Evolutionary conservation across 2,797 vertebrate genomes (phyloP).

Genomic region (Sebastes trivittatus): DNA sequence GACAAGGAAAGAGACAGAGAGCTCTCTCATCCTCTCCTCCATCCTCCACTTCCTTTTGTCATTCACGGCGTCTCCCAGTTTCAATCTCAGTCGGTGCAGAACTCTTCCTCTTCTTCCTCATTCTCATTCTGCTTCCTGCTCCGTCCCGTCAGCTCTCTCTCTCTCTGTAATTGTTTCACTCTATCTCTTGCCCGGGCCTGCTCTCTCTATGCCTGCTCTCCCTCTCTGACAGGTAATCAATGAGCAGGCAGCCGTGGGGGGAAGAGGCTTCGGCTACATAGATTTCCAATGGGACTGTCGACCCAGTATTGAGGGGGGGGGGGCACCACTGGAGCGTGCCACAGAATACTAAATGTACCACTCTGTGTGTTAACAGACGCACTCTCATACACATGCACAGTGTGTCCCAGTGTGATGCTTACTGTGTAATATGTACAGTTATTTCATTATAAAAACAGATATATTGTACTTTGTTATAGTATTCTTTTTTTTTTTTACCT

Average conservation of each 20-base stretch:
- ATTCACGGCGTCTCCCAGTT: background rate
- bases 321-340: conserved; percentile 9
- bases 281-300: conserved; percentile 65
- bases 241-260: conserved; percentile 47
- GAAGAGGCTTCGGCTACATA: conserved; percentile 51
- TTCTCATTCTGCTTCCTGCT: conserved; percentile 33
- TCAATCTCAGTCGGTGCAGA: background rate
- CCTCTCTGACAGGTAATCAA: conserved; percentile 70
- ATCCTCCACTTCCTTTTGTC: background rate
- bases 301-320: background rate
- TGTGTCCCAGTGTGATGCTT: background rate
- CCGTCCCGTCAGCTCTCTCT: conserved; percentile 8
- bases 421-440: background rate
- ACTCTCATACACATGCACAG: background rate
- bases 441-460: background rate
- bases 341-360: conserved; percentile 24
- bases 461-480: background rate
- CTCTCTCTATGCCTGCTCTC: background rate
- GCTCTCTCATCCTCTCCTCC: background rate
- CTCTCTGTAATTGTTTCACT: conserved; percentile 16
- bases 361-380: background rate
- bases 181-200: conserved; percentile 19
- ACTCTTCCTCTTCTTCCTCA: conserved; percentile 13
- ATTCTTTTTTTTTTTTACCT: background rate
- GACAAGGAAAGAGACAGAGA: background rate